Conservation (phyloP, 2,888 invertebrate genomes). For the Chorisops tibialis region DNA sequence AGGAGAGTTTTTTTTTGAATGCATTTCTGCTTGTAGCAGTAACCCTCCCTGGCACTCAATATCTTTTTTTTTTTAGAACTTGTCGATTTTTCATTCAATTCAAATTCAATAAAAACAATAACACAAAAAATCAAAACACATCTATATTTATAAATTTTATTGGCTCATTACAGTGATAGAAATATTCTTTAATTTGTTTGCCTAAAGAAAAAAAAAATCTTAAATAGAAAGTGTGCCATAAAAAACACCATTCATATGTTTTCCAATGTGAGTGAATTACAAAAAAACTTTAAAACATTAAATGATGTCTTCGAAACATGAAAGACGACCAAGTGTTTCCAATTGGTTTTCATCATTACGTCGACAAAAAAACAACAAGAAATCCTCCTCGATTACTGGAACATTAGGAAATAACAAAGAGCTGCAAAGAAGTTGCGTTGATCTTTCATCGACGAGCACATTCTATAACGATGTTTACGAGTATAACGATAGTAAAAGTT, state of each 20-base stretch:
- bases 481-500: constrained; percentile 38
- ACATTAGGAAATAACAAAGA: constrained; percentile 39
- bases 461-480: constrained; percentile 41
- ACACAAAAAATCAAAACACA: no score
- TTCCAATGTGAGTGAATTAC: background rate
- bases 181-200: no score
- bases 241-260: constrained; percentile 8
- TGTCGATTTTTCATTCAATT: no score
- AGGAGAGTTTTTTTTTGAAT: no score
- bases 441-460: constrained; percentile 45
- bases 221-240: constrained; percentile 17
- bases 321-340: constrained; percentile 66
- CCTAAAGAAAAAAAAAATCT: background rate
- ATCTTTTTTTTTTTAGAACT: no score
- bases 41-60: no score
- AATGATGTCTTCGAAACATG: constrained; percentile 52
- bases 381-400: background rate
- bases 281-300: constrained; percentile 3
- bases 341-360: constrained; percentile 81
- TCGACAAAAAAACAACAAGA: constrained; percentile 52
- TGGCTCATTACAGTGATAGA: no score
- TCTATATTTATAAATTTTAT: no score
- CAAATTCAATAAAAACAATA: no score
- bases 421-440: constrained; percentile 51
- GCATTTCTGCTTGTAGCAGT: no score